Evolutionary conservation across 2,888 invertebrate genomes (phyloP), one percentile per base, ranked within the genome.

Genomic region (Temnothorax ravouxi): DNA sequence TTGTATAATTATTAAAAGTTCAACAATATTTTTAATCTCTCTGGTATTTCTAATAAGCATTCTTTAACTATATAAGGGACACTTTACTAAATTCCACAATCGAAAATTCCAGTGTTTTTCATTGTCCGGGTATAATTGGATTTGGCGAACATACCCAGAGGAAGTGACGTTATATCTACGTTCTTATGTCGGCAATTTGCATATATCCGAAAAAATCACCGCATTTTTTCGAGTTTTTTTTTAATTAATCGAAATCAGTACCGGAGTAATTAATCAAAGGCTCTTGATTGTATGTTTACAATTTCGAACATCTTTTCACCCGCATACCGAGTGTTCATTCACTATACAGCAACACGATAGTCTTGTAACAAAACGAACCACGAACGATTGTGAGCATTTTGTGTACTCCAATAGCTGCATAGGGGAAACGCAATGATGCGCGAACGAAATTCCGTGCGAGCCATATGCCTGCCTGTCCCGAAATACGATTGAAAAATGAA

Each of bases 401-500:
- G 52, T 74, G 21, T 76, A 76, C 44, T 54, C 76, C 66, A 64
- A 83, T 79, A 52, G 44, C 56, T 25, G 47, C 18, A 59, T 50
- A 66, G 44, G 62, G 61, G 41, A 77, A 84, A 85, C 44, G 44
- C 71, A 71, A 67, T 81, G 54, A 64, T 56, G 69, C 66, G 47
- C 61, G 21, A 79, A 76, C 69, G 71, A 83, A 85, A 89, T 88
- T 86, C 86, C 84, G 1, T 15, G 52, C 84, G 84, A 84, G 62
- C 71, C 85, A 66, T 56, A 64, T 59, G 84, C 77, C 72, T 64
- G 80, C 54, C 77, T 66, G 62, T n/a, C 75, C 9, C 69, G 84
- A 84, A 88, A 86, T 87, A 86, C 84, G 67, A 50, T 86, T 84
- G 87, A 88, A 90, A 89, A 89, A 89, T 90, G 84, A 88, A 90